Conservation (phyloP, 2,797 vertebrate genomes). For the Orientallactaga sibirica region DNA sequence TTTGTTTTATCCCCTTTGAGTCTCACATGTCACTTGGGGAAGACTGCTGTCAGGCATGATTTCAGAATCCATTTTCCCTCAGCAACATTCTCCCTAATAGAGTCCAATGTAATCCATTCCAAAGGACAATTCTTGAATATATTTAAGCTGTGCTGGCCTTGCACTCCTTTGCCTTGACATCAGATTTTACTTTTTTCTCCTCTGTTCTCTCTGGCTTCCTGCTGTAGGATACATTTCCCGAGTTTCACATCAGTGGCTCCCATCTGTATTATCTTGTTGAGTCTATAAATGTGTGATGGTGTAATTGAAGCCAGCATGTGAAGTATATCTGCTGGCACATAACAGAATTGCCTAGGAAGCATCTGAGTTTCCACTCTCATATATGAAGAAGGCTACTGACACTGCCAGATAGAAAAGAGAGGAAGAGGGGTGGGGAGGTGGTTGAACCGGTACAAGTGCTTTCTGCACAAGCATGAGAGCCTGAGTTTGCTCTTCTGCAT, state of each 20-base stretch:
- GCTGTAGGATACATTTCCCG: background rate
- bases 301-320: background rate
- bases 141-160: background rate
- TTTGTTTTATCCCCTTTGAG: background rate
- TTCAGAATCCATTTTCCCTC: background rate
- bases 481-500: too few species aligned
- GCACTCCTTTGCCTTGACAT: background rate
- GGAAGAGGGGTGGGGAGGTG: background rate
- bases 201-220: too few species aligned
- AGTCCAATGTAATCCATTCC: background rate
- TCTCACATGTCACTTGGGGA: background rate
- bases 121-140: background rate
- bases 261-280: background rate
- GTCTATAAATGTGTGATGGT: background rate
- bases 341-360: background rate
- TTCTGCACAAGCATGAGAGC: too few species aligned
- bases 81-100: background rate
- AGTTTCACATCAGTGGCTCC: background rate
- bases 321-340: background rate
- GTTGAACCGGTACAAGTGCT: too few species aligned
- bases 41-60: background rate
- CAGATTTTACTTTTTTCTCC: background rate
- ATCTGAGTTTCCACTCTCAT: background rate
- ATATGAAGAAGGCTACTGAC: background rate
- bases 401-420: background rate